Conservation (phyloP, 2,113 vertebrate genomes). For the Anhinga anhinga region DNA sequence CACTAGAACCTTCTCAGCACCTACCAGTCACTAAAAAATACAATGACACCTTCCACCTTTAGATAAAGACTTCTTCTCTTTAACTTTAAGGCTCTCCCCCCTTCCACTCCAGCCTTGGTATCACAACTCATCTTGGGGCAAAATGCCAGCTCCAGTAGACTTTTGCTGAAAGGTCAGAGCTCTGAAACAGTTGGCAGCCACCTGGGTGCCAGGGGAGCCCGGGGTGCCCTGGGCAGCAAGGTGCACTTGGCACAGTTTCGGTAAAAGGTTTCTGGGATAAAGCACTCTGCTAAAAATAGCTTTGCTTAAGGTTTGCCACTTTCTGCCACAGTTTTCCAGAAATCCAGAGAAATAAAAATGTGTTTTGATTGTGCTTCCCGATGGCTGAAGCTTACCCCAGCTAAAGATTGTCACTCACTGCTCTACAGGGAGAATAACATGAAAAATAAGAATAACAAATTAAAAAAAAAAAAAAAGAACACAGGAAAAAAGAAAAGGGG, state of each 20-base stretch:
- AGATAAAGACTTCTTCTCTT: neutral
- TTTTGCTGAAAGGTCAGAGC: neutral
- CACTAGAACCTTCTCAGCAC: neutral
- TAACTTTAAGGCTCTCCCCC: neutral
- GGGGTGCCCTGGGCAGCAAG: neutral
- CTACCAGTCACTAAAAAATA: neutral
- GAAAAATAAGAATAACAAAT: neutral
- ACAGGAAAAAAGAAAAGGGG: neutral
- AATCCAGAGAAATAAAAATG: neutral
- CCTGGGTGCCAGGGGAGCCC: rapidly evolving
- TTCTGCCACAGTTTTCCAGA: neutral
- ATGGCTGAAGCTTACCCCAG: neutral
- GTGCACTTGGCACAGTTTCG: rapidly evolving
- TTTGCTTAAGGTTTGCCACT: neutral
- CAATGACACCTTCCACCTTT: neutral
- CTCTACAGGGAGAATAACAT: neutral
- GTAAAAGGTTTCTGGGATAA: neutral
- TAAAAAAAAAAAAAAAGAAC: neutral
- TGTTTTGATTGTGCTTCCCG: neutral
- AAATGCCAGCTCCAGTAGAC: neutral
- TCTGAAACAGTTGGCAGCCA: rapidly evolving
- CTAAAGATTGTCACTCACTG: neutral
- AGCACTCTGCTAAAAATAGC: neutral
- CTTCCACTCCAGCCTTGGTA: neutral
- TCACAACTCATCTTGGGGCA: neutral